Percentiles rank a stretch among this genome's conserved stretches.
Conservation (phyloP, 2,888 invertebrate species). For the Nudaria mundana region DNA sequence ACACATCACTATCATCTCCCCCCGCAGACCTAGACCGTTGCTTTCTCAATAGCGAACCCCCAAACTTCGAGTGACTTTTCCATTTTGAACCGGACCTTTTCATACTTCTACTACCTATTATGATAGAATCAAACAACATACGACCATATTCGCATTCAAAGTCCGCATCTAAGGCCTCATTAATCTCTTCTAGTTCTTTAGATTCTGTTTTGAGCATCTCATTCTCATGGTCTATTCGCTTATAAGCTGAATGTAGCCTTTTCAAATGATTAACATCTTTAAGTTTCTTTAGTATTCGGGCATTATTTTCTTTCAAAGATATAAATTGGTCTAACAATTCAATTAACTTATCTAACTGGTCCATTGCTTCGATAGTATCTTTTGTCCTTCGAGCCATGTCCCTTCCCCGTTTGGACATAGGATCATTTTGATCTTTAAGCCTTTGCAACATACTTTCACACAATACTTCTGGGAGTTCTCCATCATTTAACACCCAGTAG, state of each 20-base stretch:
- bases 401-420: conserved; percentile 75
- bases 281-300: conserved; percentile 83
- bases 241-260: conserved; percentile 82
- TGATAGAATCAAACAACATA: conserved; percentile 83
- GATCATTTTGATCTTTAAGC: conserved; percentile 63
- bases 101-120: conserved; percentile 74
- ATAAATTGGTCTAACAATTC: conserved; percentile 89
- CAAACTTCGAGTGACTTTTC: conserved; percentile 67
- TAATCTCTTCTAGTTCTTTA: conserved; percentile 62
- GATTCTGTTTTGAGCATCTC: conserved; percentile 57
- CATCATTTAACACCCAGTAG: conserved; percentile 50
- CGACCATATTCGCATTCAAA: conserved; percentile 83
- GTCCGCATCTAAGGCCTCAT: conserved; percentile 78
- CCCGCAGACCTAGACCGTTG: conserved; percentile 86
- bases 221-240: conserved; percentile 69
- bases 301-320: conserved; percentile 86
- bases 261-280: conserved; percentile 87
- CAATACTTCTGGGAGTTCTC: conserved; percentile 50
- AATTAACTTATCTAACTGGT: conserved; percentile 90
- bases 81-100: conserved; percentile 77
- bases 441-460: conserved; percentile 69
- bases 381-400: conserved; percentile 80
- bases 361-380: conserved; percentile 84
- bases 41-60: conserved; percentile 77
- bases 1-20: conserved; percentile 79